Evolutionary conservation across 2,888 invertebrate species (phyloP).

Genomic region (Chymomyza procnemis): DNA sequence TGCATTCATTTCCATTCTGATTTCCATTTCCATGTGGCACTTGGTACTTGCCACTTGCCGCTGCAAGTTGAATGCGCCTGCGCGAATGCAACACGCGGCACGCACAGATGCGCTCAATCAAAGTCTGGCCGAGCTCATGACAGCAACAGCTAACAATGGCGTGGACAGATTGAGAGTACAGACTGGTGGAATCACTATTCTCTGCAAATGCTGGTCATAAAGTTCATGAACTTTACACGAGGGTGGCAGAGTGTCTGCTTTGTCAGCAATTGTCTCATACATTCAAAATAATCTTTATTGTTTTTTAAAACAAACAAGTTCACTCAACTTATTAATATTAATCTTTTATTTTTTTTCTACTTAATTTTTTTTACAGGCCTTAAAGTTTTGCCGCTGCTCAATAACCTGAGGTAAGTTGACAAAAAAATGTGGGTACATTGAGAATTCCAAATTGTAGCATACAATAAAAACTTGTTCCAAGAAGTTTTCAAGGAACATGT

Average conservation of each 20-base stretch:
- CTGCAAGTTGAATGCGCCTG: slow-evolving; percentile 40
- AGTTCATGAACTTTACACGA: slow-evolving; percentile 63
- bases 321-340: slow-evolving; percentile 1
- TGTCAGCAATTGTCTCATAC: not conserved
- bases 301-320: not conserved
- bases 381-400: slow-evolving; percentile 90
- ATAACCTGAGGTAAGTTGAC: slow-evolving; percentile 87
- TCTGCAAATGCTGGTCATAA: slow-evolving; percentile 15
- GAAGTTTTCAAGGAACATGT: no score
- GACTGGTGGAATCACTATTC: not conserved
- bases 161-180: not conserved
- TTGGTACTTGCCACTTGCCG: slow-evolving; percentile 10
- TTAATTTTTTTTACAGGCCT: slow-evolving; percentile 85
- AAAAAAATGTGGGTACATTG: not conserved
- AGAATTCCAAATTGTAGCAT: not conserved
- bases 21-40: not conserved
- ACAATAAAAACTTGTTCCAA: no score
- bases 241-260: slow-evolving; percentile 16
- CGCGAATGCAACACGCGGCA: slow-evolving; percentile 37
- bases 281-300: not conserved
- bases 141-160: slow-evolving; percentile 6
- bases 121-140: slow-evolving; percentile 49
- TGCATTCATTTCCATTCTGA: not conserved
- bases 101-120: slow-evolving; percentile 65
- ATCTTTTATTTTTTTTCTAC: slow-evolving; percentile 32